Percentiles rank a stretch among this genome's conserved stretches.
These are phyloP conservation scores for Octonoba sinensis DNA, from an alignment of 2,888 invertebrate species.

Conservation along the genomic window DNA sequence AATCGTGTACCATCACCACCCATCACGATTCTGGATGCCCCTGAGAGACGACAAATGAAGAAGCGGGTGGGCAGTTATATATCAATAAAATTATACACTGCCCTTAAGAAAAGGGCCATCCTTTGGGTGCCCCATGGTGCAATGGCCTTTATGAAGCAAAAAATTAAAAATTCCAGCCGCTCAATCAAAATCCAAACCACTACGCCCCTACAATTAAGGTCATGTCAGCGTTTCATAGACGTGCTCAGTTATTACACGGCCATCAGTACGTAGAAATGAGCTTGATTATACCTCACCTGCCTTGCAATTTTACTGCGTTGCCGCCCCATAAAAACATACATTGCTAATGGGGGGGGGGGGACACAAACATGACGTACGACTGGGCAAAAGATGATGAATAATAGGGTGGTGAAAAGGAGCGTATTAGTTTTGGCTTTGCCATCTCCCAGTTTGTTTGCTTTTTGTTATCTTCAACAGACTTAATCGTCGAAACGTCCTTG, in stretches of 20 bases:
- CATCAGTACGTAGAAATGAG: constrained; percentile 58
- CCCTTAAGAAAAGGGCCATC: too few relatives aligned
- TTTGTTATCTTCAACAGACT: constrained; percentile 19
- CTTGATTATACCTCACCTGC: constrained; percentile 61
- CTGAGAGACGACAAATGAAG: too few relatives aligned
- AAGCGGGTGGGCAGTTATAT: too few relatives aligned
- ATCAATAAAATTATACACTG: too few relatives aligned
- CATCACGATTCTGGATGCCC: too few relatives aligned
- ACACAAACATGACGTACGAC: too few relatives aligned
- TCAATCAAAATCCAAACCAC: constrained; percentile 52
- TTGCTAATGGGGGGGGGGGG: constrained; percentile 24
- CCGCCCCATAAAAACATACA: constrained; percentile 23
- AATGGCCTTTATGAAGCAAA: too few relatives aligned
- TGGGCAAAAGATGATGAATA: constrained; percentile 51
- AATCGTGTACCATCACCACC: too few relatives aligned
- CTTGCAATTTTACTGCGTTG: constrained; percentile 46
- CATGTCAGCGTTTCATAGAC: constrained; percentile 52
- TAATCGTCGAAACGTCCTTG: constrained; percentile 60
- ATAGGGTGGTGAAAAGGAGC: constrained; percentile 62
- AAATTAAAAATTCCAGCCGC: constrained; percentile 34
- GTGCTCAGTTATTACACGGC: constrained; percentile 57
- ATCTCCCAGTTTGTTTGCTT: constrained; percentile 3
- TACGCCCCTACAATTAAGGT: constrained; percentile 61
- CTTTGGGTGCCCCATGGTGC: too few relatives aligned
- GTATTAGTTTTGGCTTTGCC: constrained; percentile 44